Evolutionary conservation across 2,888 invertebrate genomes (phyloP).

Genomic region (Troides oblongomaculatus): DNA sequence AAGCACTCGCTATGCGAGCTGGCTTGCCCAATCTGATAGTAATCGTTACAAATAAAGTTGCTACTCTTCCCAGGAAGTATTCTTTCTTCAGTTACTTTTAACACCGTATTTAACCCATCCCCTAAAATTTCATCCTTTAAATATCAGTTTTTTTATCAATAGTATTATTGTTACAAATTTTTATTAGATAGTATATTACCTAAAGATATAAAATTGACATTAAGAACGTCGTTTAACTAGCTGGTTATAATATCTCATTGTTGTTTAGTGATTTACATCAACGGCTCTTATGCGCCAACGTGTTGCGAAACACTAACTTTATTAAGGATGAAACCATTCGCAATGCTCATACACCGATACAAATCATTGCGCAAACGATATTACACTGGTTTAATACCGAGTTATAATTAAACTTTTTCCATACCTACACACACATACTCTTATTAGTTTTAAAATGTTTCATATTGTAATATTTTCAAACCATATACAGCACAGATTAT

Average conservation of each 20-base stretch:
- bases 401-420: conserved; percentile 10
- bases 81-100: too few species aligned
- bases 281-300: conserved; percentile 2
- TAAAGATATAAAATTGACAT: conserved; percentile 18
- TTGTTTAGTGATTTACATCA: conserved; percentile 27
- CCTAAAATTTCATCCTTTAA: too few species aligned
- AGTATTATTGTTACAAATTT: too few species aligned
- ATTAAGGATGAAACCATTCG: conserved; percentile 27
- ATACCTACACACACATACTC: neutral
- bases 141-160: too few species aligned
- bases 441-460: neutral
- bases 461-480: neutral
- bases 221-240: neutral
- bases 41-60: too few species aligned
- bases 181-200: neutral
- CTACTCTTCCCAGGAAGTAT: too few species aligned
- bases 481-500: neutral
- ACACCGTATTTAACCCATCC: too few species aligned
- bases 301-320: conserved; percentile 27
- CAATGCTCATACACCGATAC: conserved; percentile 28
- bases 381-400: conserved; percentile 19
- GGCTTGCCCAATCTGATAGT: too few species aligned
- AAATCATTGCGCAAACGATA: conserved; percentile 28
- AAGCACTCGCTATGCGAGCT: too few species aligned
- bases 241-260: conserved; percentile 18